Evolutionary conservation across 2,113 vertebrate species (phyloP), one percentile per base, ranked within the genome.

Genomic region (Oreamnos americanus): DNA sequence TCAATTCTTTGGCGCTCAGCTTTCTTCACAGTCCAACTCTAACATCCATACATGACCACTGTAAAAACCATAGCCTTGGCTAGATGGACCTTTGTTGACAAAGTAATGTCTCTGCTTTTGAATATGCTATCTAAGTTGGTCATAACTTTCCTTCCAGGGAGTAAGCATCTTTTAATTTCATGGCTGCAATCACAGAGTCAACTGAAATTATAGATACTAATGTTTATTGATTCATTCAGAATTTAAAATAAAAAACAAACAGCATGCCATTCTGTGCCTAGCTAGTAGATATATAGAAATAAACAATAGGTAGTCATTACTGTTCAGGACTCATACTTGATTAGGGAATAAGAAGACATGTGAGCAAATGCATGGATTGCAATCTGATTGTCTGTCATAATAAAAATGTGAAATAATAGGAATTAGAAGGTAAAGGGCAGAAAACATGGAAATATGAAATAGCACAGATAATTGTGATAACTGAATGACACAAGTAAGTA

Each of bases 1-100:
- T 62, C 28, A 30, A 15, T 30, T 62, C 60, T 62, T 62, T 0
- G 0, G 28, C 0, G 0, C 13, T 62, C 28, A 62, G 60, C 28
- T 15, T 62, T 62, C 60, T 62, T 62, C 60, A 62, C 28, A 62
- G 60, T 30, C 60, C 60, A 62, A 30, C 2, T 62, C 28, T 62
- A 0, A 62, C 28, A 62, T 62, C 2, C 60, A 62, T 30, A 62
- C 13, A 7, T 30, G 28, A 62, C 13, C 28, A 62, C 6, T 15
- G 58, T 0, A 62, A 62, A 62, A 62, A 62, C 60, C 60, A 7
- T 15, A 62, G 60, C 28, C 13, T 60, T 15, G 60, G 30, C 6
- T 30, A 62, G 6, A 15, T 15, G 58, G 13, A 7, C 13, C 28
- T 30, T 62, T 62, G 6, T 62, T 30, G 58, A 3, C 28, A 62